These are phyloP conservation scores for Odiellus spinosus DNA, from an alignment of 2,888 invertebrate genomes.

Conservation along the genomic window DNA sequence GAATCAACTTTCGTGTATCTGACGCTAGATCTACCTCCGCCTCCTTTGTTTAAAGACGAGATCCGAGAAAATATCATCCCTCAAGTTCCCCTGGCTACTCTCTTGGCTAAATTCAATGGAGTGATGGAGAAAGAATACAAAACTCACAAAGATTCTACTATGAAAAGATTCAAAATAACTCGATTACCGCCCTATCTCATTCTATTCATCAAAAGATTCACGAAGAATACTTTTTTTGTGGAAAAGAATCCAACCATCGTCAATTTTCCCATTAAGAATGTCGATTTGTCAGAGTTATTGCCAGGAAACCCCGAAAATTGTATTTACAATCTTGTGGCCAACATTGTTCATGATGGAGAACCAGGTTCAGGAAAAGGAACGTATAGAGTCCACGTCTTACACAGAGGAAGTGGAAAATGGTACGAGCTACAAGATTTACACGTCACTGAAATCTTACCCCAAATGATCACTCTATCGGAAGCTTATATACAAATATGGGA, in stretches of 20 bases:
- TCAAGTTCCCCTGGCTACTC: conserved; percentile 83
- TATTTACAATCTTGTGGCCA: conserved; percentile 92
- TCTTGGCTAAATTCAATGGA: conserved; percentile 93
- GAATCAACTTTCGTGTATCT: conserved; percentile 90
- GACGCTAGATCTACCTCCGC: conserved; percentile 93
- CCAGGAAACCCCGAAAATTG: conserved; percentile 66
- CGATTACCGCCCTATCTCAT: conserved; percentile 85
- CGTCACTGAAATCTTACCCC: conserved; percentile 92
- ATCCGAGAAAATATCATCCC: conserved; percentile 97
- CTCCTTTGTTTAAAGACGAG: conserved; percentile 93
- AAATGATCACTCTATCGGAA: conserved; percentile 98
- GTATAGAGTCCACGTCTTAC: conserved; percentile 82
- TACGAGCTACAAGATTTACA: conserved; percentile 87
- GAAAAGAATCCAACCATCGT: conserved; percentile 99
- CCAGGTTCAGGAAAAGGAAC: conserved; percentile 68
- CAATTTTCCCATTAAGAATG: conserved; percentile 96
- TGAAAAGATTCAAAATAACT: conserved; percentile 92
- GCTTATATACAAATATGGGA: conserved; percentile 75
- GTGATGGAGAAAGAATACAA: conserved; percentile 92
- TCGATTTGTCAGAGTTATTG: conserved; percentile 90
- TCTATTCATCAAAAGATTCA: conserved; percentile 91
- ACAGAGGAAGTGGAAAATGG: conserved; percentile 69
- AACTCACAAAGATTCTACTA: conserved; percentile 95
- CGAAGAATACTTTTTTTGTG: conserved; percentile 94
- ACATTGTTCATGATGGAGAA: conserved; percentile 96